Percentiles rank a stretch among this genome's conserved stretches.
phyloP scores from a whole-genome alignment of 1,140 invertebrate genomes.

The Drosophila willistoni region DNA sequence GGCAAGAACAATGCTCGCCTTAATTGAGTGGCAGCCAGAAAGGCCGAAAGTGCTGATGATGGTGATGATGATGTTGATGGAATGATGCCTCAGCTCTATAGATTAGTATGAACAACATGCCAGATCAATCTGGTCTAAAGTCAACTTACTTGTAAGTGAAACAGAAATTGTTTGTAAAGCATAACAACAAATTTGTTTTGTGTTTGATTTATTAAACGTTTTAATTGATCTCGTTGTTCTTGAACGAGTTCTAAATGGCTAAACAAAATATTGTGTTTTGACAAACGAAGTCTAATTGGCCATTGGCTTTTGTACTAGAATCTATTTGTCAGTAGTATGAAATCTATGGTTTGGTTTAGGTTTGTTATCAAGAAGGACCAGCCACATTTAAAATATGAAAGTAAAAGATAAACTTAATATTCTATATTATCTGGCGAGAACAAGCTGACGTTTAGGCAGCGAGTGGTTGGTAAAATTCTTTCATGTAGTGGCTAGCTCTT shows the following conservation, averaged over 20 bases:
- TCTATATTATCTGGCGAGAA: too few relatives aligned
- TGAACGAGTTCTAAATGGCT: background rate
- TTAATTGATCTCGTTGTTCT: background rate
- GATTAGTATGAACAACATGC: background rate
- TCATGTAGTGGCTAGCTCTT: too few relatives aligned
- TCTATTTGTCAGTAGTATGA: too few relatives aligned
- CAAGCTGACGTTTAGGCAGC: too few relatives aligned
- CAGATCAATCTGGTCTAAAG: slow-evolving; percentile 12
- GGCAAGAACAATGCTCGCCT: slow-evolving; percentile 7
- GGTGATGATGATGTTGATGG: background rate
- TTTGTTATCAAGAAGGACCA: too few relatives aligned
- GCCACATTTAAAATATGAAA: too few relatives aligned
- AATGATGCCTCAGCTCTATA: background rate
- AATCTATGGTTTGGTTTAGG: too few relatives aligned
- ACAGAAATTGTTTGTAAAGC: slow-evolving; percentile 2
- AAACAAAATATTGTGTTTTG: background rate
- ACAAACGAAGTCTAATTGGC: background rate
- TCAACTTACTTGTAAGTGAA: slow-evolving; percentile 2
- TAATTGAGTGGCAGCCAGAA: slow-evolving; percentile 22
- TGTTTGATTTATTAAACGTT: slow-evolving; percentile 1
- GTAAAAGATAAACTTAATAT: too few relatives aligned
- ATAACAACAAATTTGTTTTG: background rate
- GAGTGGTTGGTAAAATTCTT: too few relatives aligned
- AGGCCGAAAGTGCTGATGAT: slow-evolving; percentile 9
- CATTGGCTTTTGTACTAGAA: too few relatives aligned